Percentiles rank a stretch among this genome's conserved stretches.
These are phyloP conservation scores for Ochotona curzoniae DNA, from an alignment of 2,113 vertebrate genomes.

Conservation along the genomic window DNA sequence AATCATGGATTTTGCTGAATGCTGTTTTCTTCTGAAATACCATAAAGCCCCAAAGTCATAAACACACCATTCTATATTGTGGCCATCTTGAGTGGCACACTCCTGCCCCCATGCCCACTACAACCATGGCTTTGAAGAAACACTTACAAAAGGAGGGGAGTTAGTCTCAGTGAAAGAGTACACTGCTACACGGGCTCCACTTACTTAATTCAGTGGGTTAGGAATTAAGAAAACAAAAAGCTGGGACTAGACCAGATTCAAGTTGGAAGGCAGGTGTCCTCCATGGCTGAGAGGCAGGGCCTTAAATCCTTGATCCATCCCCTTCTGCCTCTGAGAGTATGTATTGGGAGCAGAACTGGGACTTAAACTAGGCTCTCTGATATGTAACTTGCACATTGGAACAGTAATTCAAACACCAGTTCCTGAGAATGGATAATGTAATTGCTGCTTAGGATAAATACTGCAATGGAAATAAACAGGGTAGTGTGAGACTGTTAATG, in stretches of 20 bases:
- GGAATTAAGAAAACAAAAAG: no score
- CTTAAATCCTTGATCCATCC: no score
- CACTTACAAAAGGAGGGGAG: background rate
- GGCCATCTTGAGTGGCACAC: background rate
- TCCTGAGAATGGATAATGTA: slow-evolving; percentile 37
- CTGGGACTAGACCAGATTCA: no score
- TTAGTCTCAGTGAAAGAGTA: background rate
- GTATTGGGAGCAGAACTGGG: no score
- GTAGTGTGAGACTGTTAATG: background rate
- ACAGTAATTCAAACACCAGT: no score
- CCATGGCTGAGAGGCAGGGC: no score
- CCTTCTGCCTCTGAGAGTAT: no score
- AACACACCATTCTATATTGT: background rate
- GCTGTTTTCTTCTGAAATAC: background rate
- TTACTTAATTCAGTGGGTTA: background rate
- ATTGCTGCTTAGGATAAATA: background rate
- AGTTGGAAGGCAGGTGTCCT: no score
- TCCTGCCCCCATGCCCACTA: background rate
- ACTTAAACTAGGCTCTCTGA: no score
- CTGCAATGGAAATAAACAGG: slow-evolving; percentile 37
- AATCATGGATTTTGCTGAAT: background rate
- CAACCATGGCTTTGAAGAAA: background rate
- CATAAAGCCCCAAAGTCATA: background rate
- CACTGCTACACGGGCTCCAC: background rate
- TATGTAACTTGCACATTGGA: no score